A percentile compares a stretch with the other conserved stretches of the same genome.
phyloP scores from a whole-genome alignment of 2,888 invertebrate species.

The Ophioninae sp. region DNA sequence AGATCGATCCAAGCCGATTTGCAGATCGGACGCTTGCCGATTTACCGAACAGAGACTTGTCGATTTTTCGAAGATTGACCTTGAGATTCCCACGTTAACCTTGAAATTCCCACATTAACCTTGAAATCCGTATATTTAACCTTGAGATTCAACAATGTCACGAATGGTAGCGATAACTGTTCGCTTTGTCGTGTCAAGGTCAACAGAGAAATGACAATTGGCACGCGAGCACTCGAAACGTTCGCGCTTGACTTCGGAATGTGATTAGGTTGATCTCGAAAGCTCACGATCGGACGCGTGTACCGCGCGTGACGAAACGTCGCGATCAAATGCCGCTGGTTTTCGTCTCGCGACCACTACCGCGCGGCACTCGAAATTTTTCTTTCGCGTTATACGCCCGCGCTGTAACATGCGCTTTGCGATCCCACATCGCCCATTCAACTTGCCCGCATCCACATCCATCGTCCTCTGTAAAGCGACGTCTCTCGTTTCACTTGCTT shows the following conservation, averaged over 20 bases:
- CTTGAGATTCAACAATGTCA: no score
- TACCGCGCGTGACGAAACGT: conserved; percentile 64
- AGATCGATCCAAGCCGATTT: not conserved
- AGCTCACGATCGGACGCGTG: conserved; percentile 35
- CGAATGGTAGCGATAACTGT: not conserved
- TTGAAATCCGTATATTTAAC: not conserved
- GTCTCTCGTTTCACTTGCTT: not conserved
- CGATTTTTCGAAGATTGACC: not conserved
- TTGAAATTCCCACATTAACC: not conserved
- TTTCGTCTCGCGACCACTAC: conserved; percentile 63
- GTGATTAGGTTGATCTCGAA: conserved; percentile 26
- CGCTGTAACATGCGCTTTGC: conserved; percentile 63
- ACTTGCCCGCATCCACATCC: not conserved
- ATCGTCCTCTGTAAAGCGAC: not conserved
- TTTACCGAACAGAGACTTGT: not conserved
- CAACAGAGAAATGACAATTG: not conserved
- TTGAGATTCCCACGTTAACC: not conserved
- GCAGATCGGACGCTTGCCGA: not conserved
- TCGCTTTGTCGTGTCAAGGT: not conserved
- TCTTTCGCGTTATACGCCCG: conserved; percentile 49
- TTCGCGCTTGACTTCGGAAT: not conserved
- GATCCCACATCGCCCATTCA: conserved; percentile 18
- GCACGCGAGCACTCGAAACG: not conserved
- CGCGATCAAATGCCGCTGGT: conserved; percentile 68
- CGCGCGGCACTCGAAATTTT: conserved; percentile 48